These are phyloP conservation scores for Entosphenus tridentatus DNA, from an alignment of 2,113 vertebrate genomes.

Conservation along the genomic window DNA sequence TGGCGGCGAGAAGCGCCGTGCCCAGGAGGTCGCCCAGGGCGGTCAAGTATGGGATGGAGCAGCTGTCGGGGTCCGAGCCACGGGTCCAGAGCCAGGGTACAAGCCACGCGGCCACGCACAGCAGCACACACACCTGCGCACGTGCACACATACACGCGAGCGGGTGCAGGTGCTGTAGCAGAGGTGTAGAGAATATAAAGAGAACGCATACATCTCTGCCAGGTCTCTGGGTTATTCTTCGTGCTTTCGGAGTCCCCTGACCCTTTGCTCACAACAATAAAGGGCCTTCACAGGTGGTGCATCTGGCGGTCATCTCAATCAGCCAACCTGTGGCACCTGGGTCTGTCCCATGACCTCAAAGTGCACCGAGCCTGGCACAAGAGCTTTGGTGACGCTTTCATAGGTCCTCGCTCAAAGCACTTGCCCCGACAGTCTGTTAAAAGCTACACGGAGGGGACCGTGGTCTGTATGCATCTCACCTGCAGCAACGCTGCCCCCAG, in stretches of 20 bases:
- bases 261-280: no score
- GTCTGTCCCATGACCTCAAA: not conserved
- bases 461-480: conserved; percentile 26
- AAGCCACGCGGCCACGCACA: conserved; percentile 59
- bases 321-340: no score
- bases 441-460: conserved; percentile 11
- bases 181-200: no score
- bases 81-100: conserved; percentile 56
- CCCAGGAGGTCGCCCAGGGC: conserved; percentile 78
- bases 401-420: not conserved
- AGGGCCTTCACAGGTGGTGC: no score
- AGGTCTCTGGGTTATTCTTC: no score
- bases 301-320: no score
- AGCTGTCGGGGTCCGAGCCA: conserved; percentile 67
- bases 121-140: conserved; percentile 48
- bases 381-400: not conserved
- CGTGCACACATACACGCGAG: no score
- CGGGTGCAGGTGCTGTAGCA: no score
- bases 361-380: not conserved
- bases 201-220: no score
- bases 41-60: conserved; percentile 91
- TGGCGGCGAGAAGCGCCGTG: conserved; percentile 54
- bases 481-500: conserved; percentile 51
- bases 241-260: no score
- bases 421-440: conserved; percentile 9